These are phyloP conservation scores for Patiria pectinifera DNA, from an alignment of 53 echinoderm and acorn worm genomes.

Conservation along the genomic window DNA sequence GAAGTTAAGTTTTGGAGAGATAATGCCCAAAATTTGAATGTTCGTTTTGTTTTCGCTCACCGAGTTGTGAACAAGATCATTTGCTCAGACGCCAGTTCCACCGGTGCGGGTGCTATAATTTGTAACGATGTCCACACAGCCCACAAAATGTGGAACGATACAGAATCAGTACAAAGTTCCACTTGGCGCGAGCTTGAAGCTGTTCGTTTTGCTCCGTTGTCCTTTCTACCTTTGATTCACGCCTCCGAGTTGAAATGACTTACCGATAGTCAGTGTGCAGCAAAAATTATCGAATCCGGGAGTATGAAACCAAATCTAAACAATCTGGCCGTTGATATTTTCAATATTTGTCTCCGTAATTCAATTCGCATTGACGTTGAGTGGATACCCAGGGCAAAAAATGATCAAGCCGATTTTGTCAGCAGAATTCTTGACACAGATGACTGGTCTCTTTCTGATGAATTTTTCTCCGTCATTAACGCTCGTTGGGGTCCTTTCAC, in stretches of 20 bases:
- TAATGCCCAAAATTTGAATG: constrained; percentile 17
- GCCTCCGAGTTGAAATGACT: constrained; percentile 15
- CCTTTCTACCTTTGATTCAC: constrained; percentile 25
- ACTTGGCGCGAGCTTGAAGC: constrained; percentile 52
- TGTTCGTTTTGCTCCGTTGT: not conserved
- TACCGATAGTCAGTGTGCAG: constrained; percentile 11
- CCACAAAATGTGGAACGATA: constrained; percentile 57
- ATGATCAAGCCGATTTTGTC: no score
- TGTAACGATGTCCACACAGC: constrained; percentile 24
- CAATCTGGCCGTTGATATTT: constrained; percentile 2
- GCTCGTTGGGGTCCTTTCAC: constrained; percentile 40
- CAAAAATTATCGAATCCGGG: constrained; percentile 22
- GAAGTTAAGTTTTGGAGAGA: constrained; percentile 44
- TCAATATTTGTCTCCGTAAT: no score
- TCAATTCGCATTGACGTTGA: no score
- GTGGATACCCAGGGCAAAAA: no score
- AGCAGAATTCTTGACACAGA: no score
- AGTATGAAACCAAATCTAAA: constrained; percentile 12
- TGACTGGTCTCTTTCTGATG: no score
- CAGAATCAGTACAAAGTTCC: constrained; percentile 43
- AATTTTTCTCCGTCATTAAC: no score
- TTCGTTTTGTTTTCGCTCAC: constrained; percentile 18
- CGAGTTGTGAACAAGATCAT: constrained; percentile 10
- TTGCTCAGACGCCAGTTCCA: constrained; percentile 38
- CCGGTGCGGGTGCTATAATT: constrained; percentile 36